Conservation (phyloP, 2,797 vertebrate genomes). For the Platyrinchus mystaceus region DNA sequence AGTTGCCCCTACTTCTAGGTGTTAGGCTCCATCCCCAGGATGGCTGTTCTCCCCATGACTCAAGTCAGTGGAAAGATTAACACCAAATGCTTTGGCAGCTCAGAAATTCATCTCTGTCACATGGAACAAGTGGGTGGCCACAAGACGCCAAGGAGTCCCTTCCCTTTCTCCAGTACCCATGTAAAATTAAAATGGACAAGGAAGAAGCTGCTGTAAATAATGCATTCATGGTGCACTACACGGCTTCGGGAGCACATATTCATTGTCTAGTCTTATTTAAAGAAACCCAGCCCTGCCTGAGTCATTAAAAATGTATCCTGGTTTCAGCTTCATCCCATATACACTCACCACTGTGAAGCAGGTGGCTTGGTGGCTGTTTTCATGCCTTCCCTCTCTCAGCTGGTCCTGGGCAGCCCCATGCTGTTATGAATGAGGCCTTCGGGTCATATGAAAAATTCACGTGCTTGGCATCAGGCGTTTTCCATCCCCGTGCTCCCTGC, state of each 20-base stretch:
- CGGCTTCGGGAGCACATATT: conserved; percentile 24
- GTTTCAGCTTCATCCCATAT: conserved; percentile 60
- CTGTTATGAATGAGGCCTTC: neutral
- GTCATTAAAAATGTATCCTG: conserved; percentile 71
- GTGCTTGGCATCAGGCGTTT: neutral
- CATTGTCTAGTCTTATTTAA: conserved; percentile 69
- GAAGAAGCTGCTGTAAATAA: conserved; percentile 72
- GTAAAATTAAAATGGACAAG: conserved; percentile 72
- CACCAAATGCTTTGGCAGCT: neutral
- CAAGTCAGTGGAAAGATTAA: neutral
- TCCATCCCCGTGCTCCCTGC: neutral
- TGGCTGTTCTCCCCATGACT: neutral
- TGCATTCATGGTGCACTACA: conserved; percentile 56
- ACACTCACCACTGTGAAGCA: conserved; percentile 49
- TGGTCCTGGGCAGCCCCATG: conserved; percentile 10
- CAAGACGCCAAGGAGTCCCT: conserved; percentile 6
- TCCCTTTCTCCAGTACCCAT: conserved; percentile 53
- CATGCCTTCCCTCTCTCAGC: conserved; percentile 30
- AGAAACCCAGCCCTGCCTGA: conserved; percentile 62
- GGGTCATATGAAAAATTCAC: conserved; percentile 51
- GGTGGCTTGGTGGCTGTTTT: conserved; percentile 42
- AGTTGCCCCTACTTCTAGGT: neutral
- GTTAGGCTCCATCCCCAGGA: neutral
- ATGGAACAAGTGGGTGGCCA: conserved; percentile 30
- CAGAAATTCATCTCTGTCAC: neutral